Evolutionary conservation across 2,888 invertebrate genomes (phyloP).

Genomic region (Eupsilia transversa): DNA sequence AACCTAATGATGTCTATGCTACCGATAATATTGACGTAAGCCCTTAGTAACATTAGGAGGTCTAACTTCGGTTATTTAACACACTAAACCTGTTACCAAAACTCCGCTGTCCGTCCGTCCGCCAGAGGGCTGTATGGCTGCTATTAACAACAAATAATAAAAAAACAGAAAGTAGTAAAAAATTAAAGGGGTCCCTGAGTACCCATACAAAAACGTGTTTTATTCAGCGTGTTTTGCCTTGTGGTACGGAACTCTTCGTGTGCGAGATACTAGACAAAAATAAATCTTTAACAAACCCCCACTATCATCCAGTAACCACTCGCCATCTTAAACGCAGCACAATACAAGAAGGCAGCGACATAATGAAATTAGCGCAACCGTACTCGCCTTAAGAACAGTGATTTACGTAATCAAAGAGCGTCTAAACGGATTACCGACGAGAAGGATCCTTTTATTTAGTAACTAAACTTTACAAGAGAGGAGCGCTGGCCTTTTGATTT

Average conservation of each 20-base stretch:
- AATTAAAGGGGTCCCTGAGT: background rate
- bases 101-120: background rate
- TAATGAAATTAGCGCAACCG: slow-evolving; percentile 82
- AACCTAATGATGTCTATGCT: background rate
- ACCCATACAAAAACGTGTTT: background rate
- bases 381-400: slow-evolving; percentile 81
- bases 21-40: background rate
- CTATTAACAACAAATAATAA: background rate
- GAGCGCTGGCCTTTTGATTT: slow-evolving; percentile 40
- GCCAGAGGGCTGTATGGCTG: background rate
- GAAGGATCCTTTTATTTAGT: slow-evolving; percentile 67
- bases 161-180: background rate
- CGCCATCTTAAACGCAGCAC: slow-evolving; percentile 57
- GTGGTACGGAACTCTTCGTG: background rate
- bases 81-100: background rate
- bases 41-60: background rate
- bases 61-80: background rate
- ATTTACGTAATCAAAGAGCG: slow-evolving; percentile 87
- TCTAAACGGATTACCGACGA: slow-evolving; percentile 74
- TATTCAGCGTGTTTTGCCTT: background rate
- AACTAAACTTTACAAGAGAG: slow-evolving; percentile 55
- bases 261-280: background rate
- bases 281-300: background rate
- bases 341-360: slow-evolving; percentile 63
- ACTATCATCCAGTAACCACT: slow-evolving; percentile 31